phyloP scores from a whole-genome alignment of 2,113 vertebrate genomes.

The Chunga burmeisteri region DNA sequence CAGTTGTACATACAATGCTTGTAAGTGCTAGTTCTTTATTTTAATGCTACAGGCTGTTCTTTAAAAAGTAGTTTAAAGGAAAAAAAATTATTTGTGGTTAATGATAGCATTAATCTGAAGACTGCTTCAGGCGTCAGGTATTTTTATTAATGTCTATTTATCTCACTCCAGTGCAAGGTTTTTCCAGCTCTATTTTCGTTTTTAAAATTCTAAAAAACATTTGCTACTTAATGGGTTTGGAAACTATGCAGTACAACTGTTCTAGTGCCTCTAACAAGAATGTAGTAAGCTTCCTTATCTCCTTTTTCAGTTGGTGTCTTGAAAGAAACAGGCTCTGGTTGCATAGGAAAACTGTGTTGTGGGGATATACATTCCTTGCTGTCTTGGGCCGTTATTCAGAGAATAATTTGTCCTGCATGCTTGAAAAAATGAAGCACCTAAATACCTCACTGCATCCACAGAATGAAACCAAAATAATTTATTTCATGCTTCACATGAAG shows the following conservation, averaged over 20 bases:
- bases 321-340: background rate
- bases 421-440: background rate
- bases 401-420: background rate
- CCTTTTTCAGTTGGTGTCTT: background rate
- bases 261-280: background rate
- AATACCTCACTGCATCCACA: background rate
- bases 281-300: background rate
- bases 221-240: background rate
- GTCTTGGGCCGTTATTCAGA: background rate
- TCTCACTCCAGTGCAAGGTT: background rate
- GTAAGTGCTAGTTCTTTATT: background rate
- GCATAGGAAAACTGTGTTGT: background rate
- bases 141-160: background rate
- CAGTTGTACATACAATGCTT: background rate
- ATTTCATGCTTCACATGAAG: background rate
- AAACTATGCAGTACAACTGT: background rate
- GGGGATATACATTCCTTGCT: background rate
- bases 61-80: background rate
- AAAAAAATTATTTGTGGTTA: background rate
- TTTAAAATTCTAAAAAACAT: background rate
- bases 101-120: background rate
- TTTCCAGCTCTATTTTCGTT: background rate
- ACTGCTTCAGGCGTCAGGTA: background rate
- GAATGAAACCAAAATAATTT: background rate
- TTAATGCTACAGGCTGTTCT: background rate